A percentile compares a stretch with the other conserved stretches of the same genome.
Conservation (phyloP, 2,113 vertebrate genomes). For the Girardinichthys multiradiatus region DNA sequence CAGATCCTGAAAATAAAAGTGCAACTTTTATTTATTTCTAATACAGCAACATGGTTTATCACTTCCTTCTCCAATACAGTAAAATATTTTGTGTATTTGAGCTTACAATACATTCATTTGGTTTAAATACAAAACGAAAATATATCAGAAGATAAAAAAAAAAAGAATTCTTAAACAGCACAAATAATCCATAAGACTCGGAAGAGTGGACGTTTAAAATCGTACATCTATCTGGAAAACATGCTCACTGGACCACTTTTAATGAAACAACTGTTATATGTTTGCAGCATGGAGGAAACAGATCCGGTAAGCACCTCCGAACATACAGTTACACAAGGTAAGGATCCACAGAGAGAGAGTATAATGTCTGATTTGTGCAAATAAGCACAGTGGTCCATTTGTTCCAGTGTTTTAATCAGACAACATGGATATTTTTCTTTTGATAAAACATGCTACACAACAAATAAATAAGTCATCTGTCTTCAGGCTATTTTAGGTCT, state of each 20-base stretch:
- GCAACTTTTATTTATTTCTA: constrained; percentile 40
- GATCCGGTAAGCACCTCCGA: constrained; percentile 29
- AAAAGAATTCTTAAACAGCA: constrained; percentile 23
- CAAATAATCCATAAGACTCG: constrained; percentile 6
- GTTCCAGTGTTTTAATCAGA: constrained; percentile 59
- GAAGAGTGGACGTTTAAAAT: neutral
- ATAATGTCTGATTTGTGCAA: constrained; percentile 44
- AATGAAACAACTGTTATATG: constrained; percentile 14
- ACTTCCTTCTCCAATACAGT: constrained; percentile 51
- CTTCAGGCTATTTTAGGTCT: constrained; percentile 20
- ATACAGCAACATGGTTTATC: constrained; percentile 66
- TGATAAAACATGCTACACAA: constrained; percentile 29
- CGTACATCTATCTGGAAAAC: constrained; percentile 28
- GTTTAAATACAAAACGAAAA: constrained; percentile 67
- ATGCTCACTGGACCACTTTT: constrained; percentile 53
- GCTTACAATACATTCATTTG: constrained; percentile 66
- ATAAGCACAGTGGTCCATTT: constrained; percentile 42
- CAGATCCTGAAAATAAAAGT: neutral
- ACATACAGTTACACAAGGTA: constrained; percentile 31
- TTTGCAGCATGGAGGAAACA: constrained; percentile 20
- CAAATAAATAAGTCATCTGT: constrained; percentile 66
- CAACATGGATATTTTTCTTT: constrained; percentile 34
- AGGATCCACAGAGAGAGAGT: constrained; percentile 35
- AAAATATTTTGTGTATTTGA: constrained; percentile 65
- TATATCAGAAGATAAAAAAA: constrained; percentile 45